A percentile compares a stretch with the other conserved stretches of the same genome.
Evolutionary conservation across 1,140 invertebrate species (phyloP).

Genomic region (Meloidogyne floridensis): DNA sequence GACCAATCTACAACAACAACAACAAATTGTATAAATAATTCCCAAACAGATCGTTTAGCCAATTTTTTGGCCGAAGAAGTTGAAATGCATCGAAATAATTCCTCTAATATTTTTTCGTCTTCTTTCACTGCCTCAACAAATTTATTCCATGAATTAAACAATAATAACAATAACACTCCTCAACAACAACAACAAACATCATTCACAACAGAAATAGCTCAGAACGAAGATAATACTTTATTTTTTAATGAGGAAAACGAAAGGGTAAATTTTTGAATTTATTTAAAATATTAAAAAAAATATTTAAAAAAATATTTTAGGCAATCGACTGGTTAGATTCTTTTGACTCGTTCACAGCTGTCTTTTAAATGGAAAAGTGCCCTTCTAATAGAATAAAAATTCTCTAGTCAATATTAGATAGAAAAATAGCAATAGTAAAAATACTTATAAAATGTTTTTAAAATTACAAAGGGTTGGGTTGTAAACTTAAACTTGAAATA

Average conservation of each 20-base stretch:
- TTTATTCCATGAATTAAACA: not conserved
- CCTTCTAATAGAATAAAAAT: not conserved
- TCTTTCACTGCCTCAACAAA: not conserved
- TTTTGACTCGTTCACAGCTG: not conserved
- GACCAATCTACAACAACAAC: slow-evolving; percentile 5
- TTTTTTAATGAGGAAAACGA: not conserved
- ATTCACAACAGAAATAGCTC: not conserved
- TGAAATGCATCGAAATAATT: slow-evolving; percentile 15
- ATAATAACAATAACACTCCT: not conserved
- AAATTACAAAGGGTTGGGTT: too few species aligned
- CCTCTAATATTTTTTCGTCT: slow-evolving; percentile 1
- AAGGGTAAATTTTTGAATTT: not conserved
- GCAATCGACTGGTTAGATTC: slow-evolving; percentile 5
- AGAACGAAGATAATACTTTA: not conserved
- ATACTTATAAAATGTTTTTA: too few species aligned
- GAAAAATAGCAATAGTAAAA: not conserved
- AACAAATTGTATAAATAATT: not conserved
- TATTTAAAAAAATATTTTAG: not conserved
- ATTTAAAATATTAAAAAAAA: not conserved
- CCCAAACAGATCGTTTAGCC: slow-evolving; percentile 21
- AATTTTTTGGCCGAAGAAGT: slow-evolving; percentile 25
- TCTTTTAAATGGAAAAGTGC: not conserved
- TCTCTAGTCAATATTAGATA: not conserved
- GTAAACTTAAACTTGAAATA: not conserved
- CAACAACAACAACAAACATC: not conserved